Evolutionary conservation across 2,888 invertebrate species (phyloP).

Genomic region (Chorisops tibialis): DNA sequence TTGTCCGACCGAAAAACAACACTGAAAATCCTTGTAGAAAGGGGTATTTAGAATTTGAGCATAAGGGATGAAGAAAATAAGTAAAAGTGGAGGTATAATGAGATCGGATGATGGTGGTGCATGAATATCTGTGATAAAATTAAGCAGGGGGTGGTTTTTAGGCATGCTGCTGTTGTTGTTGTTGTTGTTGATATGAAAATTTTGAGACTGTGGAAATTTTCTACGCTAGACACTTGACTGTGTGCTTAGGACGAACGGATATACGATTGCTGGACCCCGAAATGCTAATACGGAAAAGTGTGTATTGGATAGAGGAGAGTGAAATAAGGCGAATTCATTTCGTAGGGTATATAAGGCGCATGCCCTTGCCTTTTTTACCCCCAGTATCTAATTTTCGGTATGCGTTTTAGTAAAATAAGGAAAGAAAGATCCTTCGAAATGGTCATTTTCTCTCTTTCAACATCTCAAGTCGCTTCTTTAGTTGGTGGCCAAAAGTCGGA

Average conservation of each 20-base stretch:
- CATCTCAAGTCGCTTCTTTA: conserved; percentile 34
- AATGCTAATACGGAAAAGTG: conserved; percentile 17
- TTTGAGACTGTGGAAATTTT: too few species aligned
- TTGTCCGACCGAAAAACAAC: neutral
- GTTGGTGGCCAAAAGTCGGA: conserved; percentile 37
- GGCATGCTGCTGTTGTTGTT: too few species aligned
- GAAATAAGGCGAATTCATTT: conserved; percentile 31
- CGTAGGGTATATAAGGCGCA: conserved; percentile 27
- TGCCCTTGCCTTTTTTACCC: conserved; percentile 26
- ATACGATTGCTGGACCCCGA: neutral
- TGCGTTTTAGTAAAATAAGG: conserved; percentile 29
- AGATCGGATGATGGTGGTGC: conserved; percentile 8
- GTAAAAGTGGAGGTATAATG: conserved; percentile 20
- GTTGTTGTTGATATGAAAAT: too few species aligned
- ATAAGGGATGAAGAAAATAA: conserved; percentile 16
- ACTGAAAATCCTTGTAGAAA: neutral
- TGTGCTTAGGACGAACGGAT: conserved; percentile 17
- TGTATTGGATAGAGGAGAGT: conserved; percentile 25
- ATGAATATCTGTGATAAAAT: conserved; percentile 1
- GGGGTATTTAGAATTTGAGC: neutral
- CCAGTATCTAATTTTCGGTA: conserved; percentile 21
- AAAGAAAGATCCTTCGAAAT: conserved; percentile 26
- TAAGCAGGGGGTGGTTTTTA: conserved; percentile 7
- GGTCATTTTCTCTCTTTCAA: conserved; percentile 29
- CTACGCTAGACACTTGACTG: too few species aligned